Evolutionary conservation across 2,888 invertebrate species (phyloP).

Genomic region (Orgyia antiqua): DNA sequence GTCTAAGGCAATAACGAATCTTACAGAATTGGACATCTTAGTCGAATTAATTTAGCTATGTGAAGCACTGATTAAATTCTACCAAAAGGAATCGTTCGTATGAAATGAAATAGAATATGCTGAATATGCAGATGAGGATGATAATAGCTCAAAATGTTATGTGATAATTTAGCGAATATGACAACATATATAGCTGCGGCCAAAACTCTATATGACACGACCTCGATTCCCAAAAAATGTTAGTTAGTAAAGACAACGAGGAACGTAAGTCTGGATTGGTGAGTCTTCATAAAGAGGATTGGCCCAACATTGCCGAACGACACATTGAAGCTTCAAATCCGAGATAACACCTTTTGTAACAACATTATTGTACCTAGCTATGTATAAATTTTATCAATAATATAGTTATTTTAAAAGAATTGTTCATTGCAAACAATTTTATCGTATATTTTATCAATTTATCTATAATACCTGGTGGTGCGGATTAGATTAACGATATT

Average conservation of each 20-base stretch:
- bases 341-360: constrained; percentile 51
- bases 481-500: constrained; percentile 24
- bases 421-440: constrained; percentile 11
- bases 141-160: too few relatives aligned
- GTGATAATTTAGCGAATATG: too few relatives aligned
- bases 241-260: constrained; percentile 4
- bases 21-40: too few relatives aligned
- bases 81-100: too few relatives aligned
- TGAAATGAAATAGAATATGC: too few relatives aligned
- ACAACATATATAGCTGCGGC: constrained; percentile 55
- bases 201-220: constrained; percentile 67
- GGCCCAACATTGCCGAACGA: constrained; percentile 60
- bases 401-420: constrained; percentile 1
- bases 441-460: constrained; percentile 12
- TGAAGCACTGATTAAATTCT: too few relatives aligned
- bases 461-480: constrained; percentile 13
- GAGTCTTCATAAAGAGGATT: constrained; percentile 71
- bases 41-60: too few relatives aligned
- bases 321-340: constrained; percentile 32
- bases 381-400: background rate
- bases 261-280: constrained; percentile 31
- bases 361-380: background rate
- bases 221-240: constrained; percentile 14
- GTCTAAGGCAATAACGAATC: too few relatives aligned
- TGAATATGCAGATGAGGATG: too few relatives aligned